Evolutionary conservation across 2,113 vertebrate genomes (phyloP).

Genomic region (Lophotis ruficrista): DNA sequence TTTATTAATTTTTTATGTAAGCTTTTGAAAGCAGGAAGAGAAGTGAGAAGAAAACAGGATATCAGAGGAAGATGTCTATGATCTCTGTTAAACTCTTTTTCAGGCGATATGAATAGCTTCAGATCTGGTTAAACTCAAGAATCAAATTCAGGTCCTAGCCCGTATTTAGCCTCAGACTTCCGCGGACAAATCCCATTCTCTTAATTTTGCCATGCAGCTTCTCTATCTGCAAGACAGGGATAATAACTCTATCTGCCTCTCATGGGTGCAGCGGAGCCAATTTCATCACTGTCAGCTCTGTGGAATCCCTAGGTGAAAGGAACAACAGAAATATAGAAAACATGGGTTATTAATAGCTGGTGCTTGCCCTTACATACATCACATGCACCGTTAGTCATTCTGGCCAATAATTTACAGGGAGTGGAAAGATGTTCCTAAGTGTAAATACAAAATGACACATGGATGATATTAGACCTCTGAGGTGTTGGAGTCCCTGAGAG

Average conservation of each 20-base stretch:
- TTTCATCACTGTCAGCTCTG: slow-evolving; percentile 38
- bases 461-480: neutral
- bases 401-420: slow-evolving; percentile 43
- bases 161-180: neutral
- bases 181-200: neutral
- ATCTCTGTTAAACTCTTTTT: neutral
- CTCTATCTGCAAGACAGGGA: neutral
- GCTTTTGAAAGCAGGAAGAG: slow-evolving; percentile 28
- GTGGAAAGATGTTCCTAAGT: neutral
- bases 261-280: neutral
- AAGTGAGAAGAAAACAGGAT: neutral
- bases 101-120: neutral
- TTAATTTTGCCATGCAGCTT: neutral
- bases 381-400: slow-evolving; percentile 17
- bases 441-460: neutral
- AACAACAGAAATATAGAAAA: slow-evolving; percentile 37
- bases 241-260: slow-evolving; percentile 34
- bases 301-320: slow-evolving; percentile 49
- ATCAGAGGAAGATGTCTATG: neutral
- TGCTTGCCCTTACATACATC: slow-evolving; percentile 42
- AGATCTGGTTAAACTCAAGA: neutral
- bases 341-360: slow-evolving; percentile 50
- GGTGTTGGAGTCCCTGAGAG: neutral
- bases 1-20: slow-evolving; percentile 44
- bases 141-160: neutral